phyloP scores from a whole-genome alignment of 1,140 invertebrate genomes.

The Asobara japonica region DNA sequence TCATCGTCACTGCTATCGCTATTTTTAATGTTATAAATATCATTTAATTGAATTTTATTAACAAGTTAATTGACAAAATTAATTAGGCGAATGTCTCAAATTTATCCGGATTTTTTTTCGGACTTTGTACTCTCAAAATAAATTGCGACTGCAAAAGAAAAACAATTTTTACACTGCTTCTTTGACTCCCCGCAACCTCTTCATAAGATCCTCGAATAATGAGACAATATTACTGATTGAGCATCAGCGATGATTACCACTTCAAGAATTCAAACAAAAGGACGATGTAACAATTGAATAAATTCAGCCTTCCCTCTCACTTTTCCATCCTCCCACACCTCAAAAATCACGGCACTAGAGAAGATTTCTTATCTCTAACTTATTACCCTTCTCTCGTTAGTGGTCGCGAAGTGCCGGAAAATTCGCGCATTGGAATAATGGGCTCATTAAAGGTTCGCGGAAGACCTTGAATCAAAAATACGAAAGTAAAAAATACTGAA shows the following conservation, averaged over 20 bases:
- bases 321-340: not conserved
- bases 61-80: too few species aligned
- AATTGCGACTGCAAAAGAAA: too few species aligned
- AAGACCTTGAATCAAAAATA: slow-evolving; percentile 14
- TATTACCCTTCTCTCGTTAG: slow-evolving; percentile 16
- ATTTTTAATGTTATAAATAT: not conserved
- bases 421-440: slow-evolving; percentile 23
- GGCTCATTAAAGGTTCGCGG: slow-evolving; percentile 7
- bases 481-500: slow-evolving; percentile 11
- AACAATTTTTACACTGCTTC: not conserved
- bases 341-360: not conserved
- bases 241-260: not conserved
- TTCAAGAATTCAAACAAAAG: not conserved
- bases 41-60: too few species aligned
- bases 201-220: too few species aligned
- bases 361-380: not conserved
- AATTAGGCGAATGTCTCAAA: too few species aligned
- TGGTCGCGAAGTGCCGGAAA: slow-evolving; percentile 20
- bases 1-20: slow-evolving; percentile 41
- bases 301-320: not conserved
- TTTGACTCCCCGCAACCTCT: not conserved
- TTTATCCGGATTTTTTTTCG: too few species aligned
- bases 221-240: not conserved
- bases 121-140: too few species aligned
- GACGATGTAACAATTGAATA: not conserved